Evolutionary conservation across 2,113 vertebrate genomes (phyloP).

Genomic region (Morone chrysops): DNA sequence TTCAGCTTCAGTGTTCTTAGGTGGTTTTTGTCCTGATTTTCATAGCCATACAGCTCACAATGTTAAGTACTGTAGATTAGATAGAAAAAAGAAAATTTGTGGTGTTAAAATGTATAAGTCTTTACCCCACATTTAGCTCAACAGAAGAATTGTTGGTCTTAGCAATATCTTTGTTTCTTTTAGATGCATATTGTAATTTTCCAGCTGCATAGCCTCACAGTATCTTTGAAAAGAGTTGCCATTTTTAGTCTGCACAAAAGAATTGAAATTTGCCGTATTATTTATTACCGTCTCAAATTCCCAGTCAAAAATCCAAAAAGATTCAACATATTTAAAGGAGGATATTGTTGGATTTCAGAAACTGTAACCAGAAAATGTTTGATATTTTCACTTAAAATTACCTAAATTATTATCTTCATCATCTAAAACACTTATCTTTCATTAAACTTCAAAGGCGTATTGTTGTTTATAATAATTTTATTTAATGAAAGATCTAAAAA

Average conservation of each 20-base stretch:
- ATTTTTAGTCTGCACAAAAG: not conserved
- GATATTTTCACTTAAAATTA: not conserved
- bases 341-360: not conserved
- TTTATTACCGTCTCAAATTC: not conserved
- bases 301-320: not conserved
- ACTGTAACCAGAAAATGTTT: not conserved
- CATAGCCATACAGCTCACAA: constrained; percentile 19
- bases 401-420: not conserved
- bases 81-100: not conserved
- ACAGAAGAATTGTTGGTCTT: not conserved
- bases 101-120: not conserved
- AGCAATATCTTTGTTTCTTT: not conserved
- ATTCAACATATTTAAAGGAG: not conserved
- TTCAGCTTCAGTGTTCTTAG: not conserved
- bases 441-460: not conserved
- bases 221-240: not conserved
- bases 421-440: constrained; percentile 7
- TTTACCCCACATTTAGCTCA: not conserved
- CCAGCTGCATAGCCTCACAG: not conserved
- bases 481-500: constrained; percentile 6
- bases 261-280: too few relatives aligned
- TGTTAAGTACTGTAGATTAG: not conserved
- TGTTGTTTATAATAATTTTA: not conserved
- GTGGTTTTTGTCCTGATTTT: constrained; percentile 44
- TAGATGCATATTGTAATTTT: not conserved